These are phyloP conservation scores for Rotaria sp. DNA, from an alignment of 2,888 invertebrate species.

Conservation along the genomic window DNA sequence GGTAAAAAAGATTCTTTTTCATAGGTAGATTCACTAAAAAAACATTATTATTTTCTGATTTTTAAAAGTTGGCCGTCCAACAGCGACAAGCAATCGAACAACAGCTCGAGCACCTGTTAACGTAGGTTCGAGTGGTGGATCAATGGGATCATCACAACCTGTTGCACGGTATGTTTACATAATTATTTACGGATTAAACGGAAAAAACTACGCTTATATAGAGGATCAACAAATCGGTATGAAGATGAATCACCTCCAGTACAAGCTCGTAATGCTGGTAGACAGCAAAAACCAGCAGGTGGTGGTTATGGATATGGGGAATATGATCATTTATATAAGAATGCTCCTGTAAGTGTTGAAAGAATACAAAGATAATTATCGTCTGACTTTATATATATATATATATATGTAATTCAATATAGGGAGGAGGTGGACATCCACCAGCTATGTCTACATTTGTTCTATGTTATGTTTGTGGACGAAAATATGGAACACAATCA, in stretches of 20 bases:
- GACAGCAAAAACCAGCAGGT: background rate
- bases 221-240: background rate
- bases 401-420: background rate
- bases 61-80: background rate
- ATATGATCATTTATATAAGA: slow-evolving; percentile 1
- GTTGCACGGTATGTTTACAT: background rate
- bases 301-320: background rate
- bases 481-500: slow-evolving; percentile 63
- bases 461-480: slow-evolving; percentile 51
- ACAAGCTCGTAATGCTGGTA: background rate
- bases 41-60: background rate
- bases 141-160: background rate
- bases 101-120: background rate
- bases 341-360: background rate
- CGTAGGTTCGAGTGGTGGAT: background rate
- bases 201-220: background rate
- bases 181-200: background rate
- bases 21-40: background rate
- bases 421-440: background rate
- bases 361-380: background rate
- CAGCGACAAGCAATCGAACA: background rate
- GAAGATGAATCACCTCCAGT: slow-evolving; percentile 6
- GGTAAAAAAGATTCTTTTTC: background rate
- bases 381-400: background rate
- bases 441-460: slow-evolving; percentile 40